Evolutionary conservation across 2,113 vertebrate genomes (phyloP).

Genomic region (Channa argus): DNA sequence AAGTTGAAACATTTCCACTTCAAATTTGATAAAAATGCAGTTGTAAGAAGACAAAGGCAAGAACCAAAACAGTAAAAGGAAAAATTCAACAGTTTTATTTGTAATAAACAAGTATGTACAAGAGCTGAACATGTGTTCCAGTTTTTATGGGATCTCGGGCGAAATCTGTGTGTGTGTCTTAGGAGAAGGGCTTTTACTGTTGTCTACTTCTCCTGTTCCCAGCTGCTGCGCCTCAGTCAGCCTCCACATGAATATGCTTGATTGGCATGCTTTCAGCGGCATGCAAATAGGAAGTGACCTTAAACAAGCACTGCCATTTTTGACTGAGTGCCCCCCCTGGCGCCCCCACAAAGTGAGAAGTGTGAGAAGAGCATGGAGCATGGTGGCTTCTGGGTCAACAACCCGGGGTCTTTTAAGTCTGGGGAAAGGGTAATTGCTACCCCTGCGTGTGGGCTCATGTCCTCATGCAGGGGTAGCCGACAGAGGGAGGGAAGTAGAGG

Average conservation of each 20-base stretch:
- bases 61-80: constrained; percentile 4
- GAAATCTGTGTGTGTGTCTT: constrained; percentile 33
- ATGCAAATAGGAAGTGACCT: constrained; percentile 81
- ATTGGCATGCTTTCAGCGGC: constrained; percentile 76
- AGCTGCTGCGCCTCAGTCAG: constrained; percentile 59
- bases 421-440: constrained; percentile 68
- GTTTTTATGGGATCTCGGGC: constrained; percentile 14
- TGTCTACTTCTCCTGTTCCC: constrained; percentile 45
- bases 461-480: constrained; percentile 44
- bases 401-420: constrained; percentile 53
- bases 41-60: background rate
- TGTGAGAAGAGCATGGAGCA: constrained; percentile 56
- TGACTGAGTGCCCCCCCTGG: constrained; percentile 60
- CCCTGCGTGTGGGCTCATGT: constrained; percentile 74
- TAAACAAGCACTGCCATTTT: constrained; percentile 74
- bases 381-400: constrained; percentile 63
- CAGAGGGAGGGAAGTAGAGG: constrained; percentile 28
- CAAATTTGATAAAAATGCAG: constrained; percentile 26
- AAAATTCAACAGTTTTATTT: background rate
- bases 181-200: constrained; percentile 37
- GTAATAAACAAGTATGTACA: constrained; percentile 10
- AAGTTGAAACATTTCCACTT: constrained; percentile 49
- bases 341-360: constrained; percentile 21
- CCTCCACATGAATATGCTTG: constrained; percentile 64
- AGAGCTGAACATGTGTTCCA: constrained; percentile 36